Evolutionary conservation across 1,140 invertebrate species (phyloP), one percentile per base, ranked within the genome.

Genomic region (Trichonephila clavipes): DNA sequence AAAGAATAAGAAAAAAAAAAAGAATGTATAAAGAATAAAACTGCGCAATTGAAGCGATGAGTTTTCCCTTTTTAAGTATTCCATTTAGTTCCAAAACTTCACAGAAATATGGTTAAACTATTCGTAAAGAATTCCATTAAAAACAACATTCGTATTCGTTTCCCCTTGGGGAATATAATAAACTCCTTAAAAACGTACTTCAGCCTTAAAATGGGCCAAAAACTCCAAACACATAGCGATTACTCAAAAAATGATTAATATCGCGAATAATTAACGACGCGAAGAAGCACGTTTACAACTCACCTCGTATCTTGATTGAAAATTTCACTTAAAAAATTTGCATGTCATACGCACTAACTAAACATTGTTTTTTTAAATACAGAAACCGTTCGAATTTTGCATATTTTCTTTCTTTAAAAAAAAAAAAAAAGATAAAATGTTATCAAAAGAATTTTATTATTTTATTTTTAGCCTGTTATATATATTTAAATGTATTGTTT

Each of bases 211-310:
- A 77, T 18, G n/a, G n/a, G 16, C 6, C 34, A 14, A 77, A 77
- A 77, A 19, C 72, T 77, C 34, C 72, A 77, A 77, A 77, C 44
- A 85, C n/a, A 59, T 51, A 85, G 58, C 10, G 10, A 85, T 58
- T 85, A 8, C 44, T 59, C 21, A 85, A 85, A 58, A 85, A 85
- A 58, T 59, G 51, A 85, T 85, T 85, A 59, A 85, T 85, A 24
- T 58, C 24, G 44, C n/a, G 21, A 59, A 85, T 59, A 85, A 85
- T 85, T 85, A 85, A 85, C 24, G 44, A 85, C 3, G 66, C n/a
- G n/a, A 69, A 83, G 44, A 85, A 85, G 40, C 19, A 21, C 21
- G 7, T 18, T 51, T 21, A 19, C 28, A 58, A 77, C 28, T 77
- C 34, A 77, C 6, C 34, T 19, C 72, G 18, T 16, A 34, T 16